These are phyloP conservation scores for Leptodactylus fallax DNA, from an alignment of 2,797 vertebrate genomes.

Conservation along the genomic window DNA sequence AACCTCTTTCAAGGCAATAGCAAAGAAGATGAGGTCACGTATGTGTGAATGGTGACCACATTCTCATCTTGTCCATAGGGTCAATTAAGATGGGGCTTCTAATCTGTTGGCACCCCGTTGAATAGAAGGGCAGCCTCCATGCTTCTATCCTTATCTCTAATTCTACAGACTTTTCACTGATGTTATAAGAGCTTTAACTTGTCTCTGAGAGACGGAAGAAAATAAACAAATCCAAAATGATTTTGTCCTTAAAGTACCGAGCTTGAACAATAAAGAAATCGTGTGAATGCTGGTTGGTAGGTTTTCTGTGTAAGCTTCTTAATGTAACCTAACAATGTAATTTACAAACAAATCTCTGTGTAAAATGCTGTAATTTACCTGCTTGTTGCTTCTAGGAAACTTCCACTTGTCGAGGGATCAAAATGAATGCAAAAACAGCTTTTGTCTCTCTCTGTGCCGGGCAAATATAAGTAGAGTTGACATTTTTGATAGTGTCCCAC, in stretches of 20 bases:
- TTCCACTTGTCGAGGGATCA: slow-evolving; percentile 77
- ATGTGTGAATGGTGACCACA: not conserved
- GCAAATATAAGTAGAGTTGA: slow-evolving; percentile 83
- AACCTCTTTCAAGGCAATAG: too few species aligned
- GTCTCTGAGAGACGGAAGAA: slow-evolving; percentile 12
- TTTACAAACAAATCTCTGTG: slow-evolving; percentile 73
- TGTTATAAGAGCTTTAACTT: not conserved
- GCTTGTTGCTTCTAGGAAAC: slow-evolving; percentile 86
- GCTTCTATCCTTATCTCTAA: slow-evolving; percentile 51
- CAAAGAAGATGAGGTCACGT: not conserved
- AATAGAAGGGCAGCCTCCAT: too few species aligned
- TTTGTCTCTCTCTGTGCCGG: slow-evolving; percentile 80
- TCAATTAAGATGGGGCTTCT: not conserved
- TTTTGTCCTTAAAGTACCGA: slow-evolving; percentile 55
- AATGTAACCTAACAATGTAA: slow-evolving; percentile 83
- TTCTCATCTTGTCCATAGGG: not conserved
- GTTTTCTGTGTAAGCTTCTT: slow-evolving; percentile 72
- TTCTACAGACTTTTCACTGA: slow-evolving; percentile 50
- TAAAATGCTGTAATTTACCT: slow-evolving; percentile 87
- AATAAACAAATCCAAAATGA: not conserved
- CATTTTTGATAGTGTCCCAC: slow-evolving; percentile 85
- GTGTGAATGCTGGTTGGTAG: slow-evolving; percentile 71
- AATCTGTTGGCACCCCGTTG: too few species aligned
- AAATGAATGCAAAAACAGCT: slow-evolving; percentile 83
- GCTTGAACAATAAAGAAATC: slow-evolving; percentile 63